Percentiles rank a stretch among this genome's conserved stretches.
These are phyloP conservation scores for Tor tambroides DNA, from an alignment of 2,113 vertebrate species.

Conservation along the genomic window DNA sequence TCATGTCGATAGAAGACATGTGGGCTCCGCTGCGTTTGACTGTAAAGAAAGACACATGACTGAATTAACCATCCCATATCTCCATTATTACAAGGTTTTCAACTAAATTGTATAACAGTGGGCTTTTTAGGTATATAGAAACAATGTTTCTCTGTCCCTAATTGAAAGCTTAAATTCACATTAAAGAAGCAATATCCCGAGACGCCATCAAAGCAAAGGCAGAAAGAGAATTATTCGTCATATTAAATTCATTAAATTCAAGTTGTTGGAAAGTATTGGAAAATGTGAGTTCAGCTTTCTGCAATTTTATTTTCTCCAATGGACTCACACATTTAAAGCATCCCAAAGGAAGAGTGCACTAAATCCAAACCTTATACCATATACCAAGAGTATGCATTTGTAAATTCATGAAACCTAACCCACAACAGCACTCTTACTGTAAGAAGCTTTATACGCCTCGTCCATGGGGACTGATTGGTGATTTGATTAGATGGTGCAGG, in stretches of 20 bases:
- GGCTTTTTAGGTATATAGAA: neutral
- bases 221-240: neutral
- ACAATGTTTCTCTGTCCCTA: neutral
- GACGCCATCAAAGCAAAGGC: constrained; percentile 25
- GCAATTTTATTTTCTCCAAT: constrained; percentile 55
- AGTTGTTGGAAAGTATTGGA: neutral
- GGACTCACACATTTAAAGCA: neutral
- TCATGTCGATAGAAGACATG: constrained; percentile 99
- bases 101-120: neutral
- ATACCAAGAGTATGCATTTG: neutral
- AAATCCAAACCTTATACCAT: neutral
- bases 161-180: neutral
- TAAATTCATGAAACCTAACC: neutral
- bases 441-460: constrained; percentile 23
- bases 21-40: constrained; percentile 97
- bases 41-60: constrained; percentile 64
- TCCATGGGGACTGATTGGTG: constrained; percentile 48
- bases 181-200: constrained; percentile 7
- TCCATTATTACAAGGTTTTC: neutral
- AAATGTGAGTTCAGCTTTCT: constrained; percentile 47
- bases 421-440: constrained; percentile 7
- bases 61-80: neutral
- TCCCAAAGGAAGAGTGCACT: constrained; percentile 28
- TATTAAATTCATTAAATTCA: constrained; percentile 21
- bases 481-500: constrained; percentile 63